Evolutionary conservation across 2,888 invertebrate species (phyloP), one percentile per base, ranked within the genome.

Genomic region (Hirtodrosophila confusa): DNA sequence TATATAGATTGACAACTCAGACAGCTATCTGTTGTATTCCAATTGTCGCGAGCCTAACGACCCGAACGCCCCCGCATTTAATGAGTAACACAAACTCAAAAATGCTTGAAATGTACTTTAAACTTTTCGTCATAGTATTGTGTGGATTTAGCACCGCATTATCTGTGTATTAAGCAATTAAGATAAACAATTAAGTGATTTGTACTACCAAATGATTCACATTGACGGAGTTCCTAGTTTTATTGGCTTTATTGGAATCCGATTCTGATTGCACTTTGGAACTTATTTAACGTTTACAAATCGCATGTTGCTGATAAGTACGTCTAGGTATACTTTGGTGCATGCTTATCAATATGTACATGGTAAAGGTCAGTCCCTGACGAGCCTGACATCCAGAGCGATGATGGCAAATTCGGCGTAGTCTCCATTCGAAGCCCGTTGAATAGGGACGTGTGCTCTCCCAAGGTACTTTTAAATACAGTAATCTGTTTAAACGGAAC

Each of bases 301-400:
- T 84, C 62, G 75, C 84, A 70, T 86, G 84, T 70, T 76, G 44
- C 47, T 75, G 84, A 82, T 82, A 82, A 82, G 69, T 45, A 11
- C 47, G 72, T 69, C 79, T 79, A 70, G 72, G 85, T 73, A 56
- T 61, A 51, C 50, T 73, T 53, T 65, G 63, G 31, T 33, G 50
- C 47, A 31, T 44, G 31, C 66, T 80, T 80, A 80, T 80, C 80
- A 68, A 36, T 12, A 11, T 31, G 56, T 24, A 27, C 6, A 6
- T 27, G 44, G 44, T 76, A 82, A 74, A 76, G 82, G 76, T 77
- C 69, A 82, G 36, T 47, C 50, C 17, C 17, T 74, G 69, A 61
- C 58, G 58, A 61, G 60, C 48, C 61, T 39, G 49, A 43, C 49
- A 53, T 43, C 44, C 47, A 24, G 17, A 47, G 9, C 12, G 61